Conservation (phyloP, 2,888 invertebrate genomes). For the Plusia festucae region DNA sequence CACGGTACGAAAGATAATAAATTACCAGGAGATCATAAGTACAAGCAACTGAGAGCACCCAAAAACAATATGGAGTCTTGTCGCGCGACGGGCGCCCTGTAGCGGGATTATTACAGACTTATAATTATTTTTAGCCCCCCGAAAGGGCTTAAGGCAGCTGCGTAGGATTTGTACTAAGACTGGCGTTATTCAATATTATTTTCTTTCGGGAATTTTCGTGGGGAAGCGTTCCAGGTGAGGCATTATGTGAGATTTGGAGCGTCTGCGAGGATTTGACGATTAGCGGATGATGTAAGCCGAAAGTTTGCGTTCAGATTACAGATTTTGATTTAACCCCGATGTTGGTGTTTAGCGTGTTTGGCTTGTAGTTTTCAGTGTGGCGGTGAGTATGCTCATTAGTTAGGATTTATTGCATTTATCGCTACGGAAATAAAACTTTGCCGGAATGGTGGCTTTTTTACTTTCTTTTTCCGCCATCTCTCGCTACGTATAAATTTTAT, state of each 20-base stretch:
- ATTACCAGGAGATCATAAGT: slow-evolving; percentile 63
- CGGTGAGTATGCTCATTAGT: slow-evolving; percentile 6
- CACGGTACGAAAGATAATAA: slow-evolving; percentile 50
- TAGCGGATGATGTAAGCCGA: slow-evolving; percentile 53
- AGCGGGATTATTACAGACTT: slow-evolving; percentile 70
- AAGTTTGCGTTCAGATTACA: slow-evolving; percentile 42
- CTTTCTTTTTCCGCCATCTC: slow-evolving; percentile 36
- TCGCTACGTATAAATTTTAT: slow-evolving; percentile 48
- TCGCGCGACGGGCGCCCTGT: slow-evolving; percentile 64
- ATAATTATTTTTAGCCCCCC: slow-evolving; percentile 80
- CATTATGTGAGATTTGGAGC: slow-evolving; percentile 76
- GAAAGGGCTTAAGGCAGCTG: slow-evolving; percentile 82
- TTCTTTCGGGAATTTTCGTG: slow-evolving; percentile 68
- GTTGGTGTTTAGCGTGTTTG: slow-evolving; percentile 25
- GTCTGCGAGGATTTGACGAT: slow-evolving; percentile 63
- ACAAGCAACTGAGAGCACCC: slow-evolving; percentile 61
- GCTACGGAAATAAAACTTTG: slow-evolving; percentile 30
- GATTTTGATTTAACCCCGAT: slow-evolving; percentile 39
- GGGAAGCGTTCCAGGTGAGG: slow-evolving; percentile 74
- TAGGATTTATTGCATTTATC: not conserved
- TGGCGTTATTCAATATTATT: slow-evolving; percentile 88
- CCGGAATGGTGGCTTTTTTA: slow-evolving; percentile 26
- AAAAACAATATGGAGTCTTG: slow-evolving; percentile 70
- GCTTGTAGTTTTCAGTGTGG: slow-evolving; percentile 23
- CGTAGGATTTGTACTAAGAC: slow-evolving; percentile 83